A percentile compares a stretch with the other conserved stretches of the same genome.
phyloP scores from a whole-genome alignment of 2,113 vertebrate genomes.

The Leucopsar rothschildi region DNA sequence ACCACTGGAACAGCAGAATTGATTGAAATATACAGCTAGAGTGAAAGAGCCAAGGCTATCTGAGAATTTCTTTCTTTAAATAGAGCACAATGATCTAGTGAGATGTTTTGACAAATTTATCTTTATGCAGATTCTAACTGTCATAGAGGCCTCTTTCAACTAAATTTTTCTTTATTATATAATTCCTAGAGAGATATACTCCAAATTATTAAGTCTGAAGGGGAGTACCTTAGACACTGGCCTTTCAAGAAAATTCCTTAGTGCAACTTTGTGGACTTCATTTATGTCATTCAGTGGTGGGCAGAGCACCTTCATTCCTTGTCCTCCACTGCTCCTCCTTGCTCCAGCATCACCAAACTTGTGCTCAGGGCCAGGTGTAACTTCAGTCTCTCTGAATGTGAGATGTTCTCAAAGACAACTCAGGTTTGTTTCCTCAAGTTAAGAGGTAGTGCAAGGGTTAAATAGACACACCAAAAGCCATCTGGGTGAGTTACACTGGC shows the following conservation, averaged over 20 bases:
- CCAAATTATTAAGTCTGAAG: background rate
- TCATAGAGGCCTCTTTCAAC: background rate
- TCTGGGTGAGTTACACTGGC: background rate
- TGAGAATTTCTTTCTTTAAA: background rate
- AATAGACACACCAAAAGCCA: background rate
- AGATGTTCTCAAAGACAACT: background rate
- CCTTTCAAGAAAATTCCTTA: background rate
- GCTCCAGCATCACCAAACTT: background rate
- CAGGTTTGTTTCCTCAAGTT: background rate
- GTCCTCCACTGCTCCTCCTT: fast-evolving
- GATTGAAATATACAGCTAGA: background rate
- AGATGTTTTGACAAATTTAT: background rate
- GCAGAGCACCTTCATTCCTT: background rate
- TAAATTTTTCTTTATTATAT: background rate
- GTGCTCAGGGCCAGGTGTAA: background rate
- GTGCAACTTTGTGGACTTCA: background rate
- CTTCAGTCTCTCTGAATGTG: background rate
- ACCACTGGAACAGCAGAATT: background rate
- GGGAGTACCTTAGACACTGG: background rate
- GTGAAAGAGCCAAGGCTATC: background rate
- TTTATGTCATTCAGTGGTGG: too few relatives aligned
- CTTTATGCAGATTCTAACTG: background rate
- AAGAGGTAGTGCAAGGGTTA: background rate
- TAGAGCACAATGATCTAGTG: background rate
- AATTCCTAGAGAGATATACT: background rate